Percentiles rank a stretch among this genome's conserved stretches.
Conservation (phyloP, 2,113 vertebrate genomes). For the Phaetusa simplex region DNA sequence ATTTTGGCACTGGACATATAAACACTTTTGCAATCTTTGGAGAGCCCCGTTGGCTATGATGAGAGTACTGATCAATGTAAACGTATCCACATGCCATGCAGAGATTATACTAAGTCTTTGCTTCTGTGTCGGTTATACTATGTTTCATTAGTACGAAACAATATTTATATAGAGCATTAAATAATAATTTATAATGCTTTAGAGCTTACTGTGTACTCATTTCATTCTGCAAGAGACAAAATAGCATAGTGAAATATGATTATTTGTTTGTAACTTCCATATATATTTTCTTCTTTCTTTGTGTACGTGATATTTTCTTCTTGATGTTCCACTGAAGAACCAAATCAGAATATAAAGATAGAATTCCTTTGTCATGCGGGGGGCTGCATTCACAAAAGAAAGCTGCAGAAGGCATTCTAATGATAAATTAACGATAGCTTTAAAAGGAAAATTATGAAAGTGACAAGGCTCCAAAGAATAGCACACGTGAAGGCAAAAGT, state of each 20-base stretch:
- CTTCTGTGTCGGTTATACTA: background rate
- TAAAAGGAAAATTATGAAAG: slow-evolving; percentile 52
- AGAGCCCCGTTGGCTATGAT: background rate
- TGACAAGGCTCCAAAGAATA: slow-evolving; percentile 45
- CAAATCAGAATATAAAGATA: slow-evolving; percentile 7
- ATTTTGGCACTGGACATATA: background rate
- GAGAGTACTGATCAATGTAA: background rate
- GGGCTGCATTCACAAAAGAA: slow-evolving; percentile 41
- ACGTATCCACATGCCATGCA: background rate
- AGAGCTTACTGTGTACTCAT: background rate
- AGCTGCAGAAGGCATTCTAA: background rate
- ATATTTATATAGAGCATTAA: slow-evolving; percentile 22
- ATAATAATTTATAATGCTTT: slow-evolving; percentile 24
- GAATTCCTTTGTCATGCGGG: background rate
- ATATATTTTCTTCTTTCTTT: background rate
- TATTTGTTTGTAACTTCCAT: background rate
- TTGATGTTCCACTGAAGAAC: background rate
- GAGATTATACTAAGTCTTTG: background rate
- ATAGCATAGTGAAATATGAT: background rate
- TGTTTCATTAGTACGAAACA: background rate
- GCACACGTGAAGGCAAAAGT: slow-evolving; percentile 17
- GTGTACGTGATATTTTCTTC: background rate
- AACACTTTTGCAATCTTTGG: background rate
- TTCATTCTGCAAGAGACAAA: background rate
- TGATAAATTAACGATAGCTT: slow-evolving; percentile 69